Base-by-base conservation (phyloP, 2,888 invertebrate genomes). In the Lamproptera curius region DNA sequence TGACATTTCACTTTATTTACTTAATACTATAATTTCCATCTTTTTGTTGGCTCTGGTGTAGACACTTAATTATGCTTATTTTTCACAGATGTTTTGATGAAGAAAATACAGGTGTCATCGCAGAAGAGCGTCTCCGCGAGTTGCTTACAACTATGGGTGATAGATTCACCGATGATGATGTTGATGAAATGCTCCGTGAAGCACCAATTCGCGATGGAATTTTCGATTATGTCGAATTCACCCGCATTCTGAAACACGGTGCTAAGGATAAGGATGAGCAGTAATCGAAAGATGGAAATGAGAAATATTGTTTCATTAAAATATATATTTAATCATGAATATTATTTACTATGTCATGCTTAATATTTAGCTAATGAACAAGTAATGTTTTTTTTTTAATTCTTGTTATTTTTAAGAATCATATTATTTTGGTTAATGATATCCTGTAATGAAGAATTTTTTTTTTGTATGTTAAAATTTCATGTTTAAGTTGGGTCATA, bases 201-300 rank as follows among this genome's bases (percentile, higher is more conserved):
- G 99, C 99, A 23, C 99, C 99, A 2, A 99, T 99, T 66, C 96
- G 97, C 65, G 94, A 93, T 40, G 94, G 95, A 0, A 91, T 97
- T 74, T 99, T 99, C 73, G 97, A 99, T 86, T 99, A 99, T 73
- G 93, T 97, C 42, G 99, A 99, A 89, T 99, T 99, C 76, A 99
- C 99, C 26, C 93, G 98, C 70, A 99, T 99, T 71, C 90, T 99
- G 62, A 99, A 99, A 77, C 99, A 99, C 67, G 99, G 99, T 40
- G 99, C 98, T 67, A 99, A 98, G 86, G 99, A 99, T 63, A 97
- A 98, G 81, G 98, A 98, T 80, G 98, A 98, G 71, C 95, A 95
- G 85, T 95, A 90, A 86, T 14, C 9, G 16, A 4, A n/a, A 6
- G 11, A 13, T 17, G n/a, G 11, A 26, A 17, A 37, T 1, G 9